Percentiles rank a stretch among this genome's conserved stretches.
Evolutionary conservation across 2,888 invertebrate genomes (phyloP).

Genomic region (Adelognathus sp.): DNA sequence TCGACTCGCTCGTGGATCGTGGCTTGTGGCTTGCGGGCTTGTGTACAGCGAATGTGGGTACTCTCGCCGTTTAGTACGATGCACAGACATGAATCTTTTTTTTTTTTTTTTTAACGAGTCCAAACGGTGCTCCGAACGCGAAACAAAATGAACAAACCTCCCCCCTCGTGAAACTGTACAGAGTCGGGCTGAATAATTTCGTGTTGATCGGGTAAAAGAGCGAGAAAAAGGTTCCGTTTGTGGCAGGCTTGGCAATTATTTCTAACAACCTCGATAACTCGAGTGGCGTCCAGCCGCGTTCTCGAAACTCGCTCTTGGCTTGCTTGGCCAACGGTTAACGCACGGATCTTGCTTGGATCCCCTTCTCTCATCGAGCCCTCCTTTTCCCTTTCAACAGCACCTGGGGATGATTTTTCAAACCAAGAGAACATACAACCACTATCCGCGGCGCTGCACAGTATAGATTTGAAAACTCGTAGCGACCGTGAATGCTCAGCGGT

Average conservation of each 20-base stretch:
- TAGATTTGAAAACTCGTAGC: conserved; percentile 37
- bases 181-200: too few relatives aligned
- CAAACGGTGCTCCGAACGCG: too few relatives aligned
- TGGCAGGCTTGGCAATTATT: conserved; percentile 68
- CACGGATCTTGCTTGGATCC: conserved; percentile 12
- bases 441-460: conserved; percentile 4
- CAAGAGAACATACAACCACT: conserved; percentile 3
- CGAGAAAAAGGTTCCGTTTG: conserved; percentile 4
- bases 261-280: conserved; percentile 70
- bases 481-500: conserved; percentile 47
- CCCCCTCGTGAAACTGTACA: too few relatives aligned
- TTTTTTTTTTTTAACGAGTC: too few relatives aligned
- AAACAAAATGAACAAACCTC: too few relatives aligned
- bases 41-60: conserved; percentile 18
- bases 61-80: too few relatives aligned
- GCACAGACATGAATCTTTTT: too few relatives aligned
- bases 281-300: conserved; percentile 60
- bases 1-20: conserved; percentile 39
- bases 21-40: conserved; percentile 7
- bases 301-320: conserved; percentile 39
- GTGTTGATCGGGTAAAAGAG: too few relatives aligned
- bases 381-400: not conserved
- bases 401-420: conserved; percentile 22
- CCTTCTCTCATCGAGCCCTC: not conserved
- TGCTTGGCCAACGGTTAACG: conserved; percentile 24